Evolutionary conservation across 53 echinoderm and acorn worm species (phyloP).

Genomic region (Astropecten irregularis): DNA sequence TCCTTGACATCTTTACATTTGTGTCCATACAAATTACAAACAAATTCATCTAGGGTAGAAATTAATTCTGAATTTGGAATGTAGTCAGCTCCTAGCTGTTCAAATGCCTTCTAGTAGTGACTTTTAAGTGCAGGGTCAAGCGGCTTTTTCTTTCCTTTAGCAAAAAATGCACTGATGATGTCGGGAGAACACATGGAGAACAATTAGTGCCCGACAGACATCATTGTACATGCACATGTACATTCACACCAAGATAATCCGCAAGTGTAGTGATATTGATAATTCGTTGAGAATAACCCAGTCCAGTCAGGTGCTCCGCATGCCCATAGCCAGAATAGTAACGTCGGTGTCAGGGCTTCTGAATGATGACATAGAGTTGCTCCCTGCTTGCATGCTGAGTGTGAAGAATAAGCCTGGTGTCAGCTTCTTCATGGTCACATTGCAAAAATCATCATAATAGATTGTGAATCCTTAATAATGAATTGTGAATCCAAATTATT

Average conservation of each 20-base stretch:
- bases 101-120: too few species aligned
- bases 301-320: background rate
- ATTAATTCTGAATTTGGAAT: too few species aligned
- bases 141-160: background rate
- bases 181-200: background rate
- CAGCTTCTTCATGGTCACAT: slow-evolving; percentile 24
- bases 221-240: too few species aligned
- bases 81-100: too few species aligned
- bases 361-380: background rate
- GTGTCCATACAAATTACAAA: background rate
- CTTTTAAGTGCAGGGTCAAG: background rate
- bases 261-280: background rate
- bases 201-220: background rate
- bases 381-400: slow-evolving; percentile 1
- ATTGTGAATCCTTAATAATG: too few species aligned
- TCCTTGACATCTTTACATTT: background rate
- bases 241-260: background rate
- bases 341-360: slow-evolving; percentile 16
- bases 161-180: background rate
- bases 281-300: background rate
- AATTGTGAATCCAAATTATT: too few species aligned
- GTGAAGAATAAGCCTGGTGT: background rate
- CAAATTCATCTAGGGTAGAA: slow-evolving; percentile 2
- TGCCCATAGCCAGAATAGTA: background rate
- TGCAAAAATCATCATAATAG: too few species aligned